Base-by-base conservation (phyloP, 2,797 vertebrate species). In the Phataginus tetradactyla region DNA sequence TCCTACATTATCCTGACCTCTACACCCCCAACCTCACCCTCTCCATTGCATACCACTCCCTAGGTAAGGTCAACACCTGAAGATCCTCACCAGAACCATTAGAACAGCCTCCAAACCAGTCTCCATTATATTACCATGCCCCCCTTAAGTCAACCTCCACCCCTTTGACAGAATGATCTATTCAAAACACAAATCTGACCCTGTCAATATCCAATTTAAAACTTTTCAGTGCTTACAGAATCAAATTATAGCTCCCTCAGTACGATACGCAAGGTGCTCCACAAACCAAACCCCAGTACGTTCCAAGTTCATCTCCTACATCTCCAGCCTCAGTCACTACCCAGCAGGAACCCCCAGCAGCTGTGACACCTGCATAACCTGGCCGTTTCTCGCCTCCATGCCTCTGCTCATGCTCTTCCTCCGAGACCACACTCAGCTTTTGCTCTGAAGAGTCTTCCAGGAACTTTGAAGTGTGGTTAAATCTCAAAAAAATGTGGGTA, bases 111-210 rank as follows among this genome's bases (percentile, higher is more conserved):
- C 42, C 4, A 72, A 66, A 64, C 4, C 2, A 1, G 32, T 72
- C 49, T 72, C 42, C 15, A n/a, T 21, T 77, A 23, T 20, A 61
- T 0, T 37, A 5, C 11, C 15, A 74, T 7, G 20, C 23, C 9
- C 42, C n/a, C 13, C 23, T 66, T 72, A 61, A 53, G 49, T 66
- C 66, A 79, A 32, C 57, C 27, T 63, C 66, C 5, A 72, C 4
- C 6, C 17, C 7, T 68, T 27, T 72, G 34, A 25, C 61, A 71
- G 20, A 68, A 86, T 25, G 29, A 63, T 61, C 49, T 83, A 61
- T 72, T 95, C 25, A 83, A 96, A 66, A 93, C 66, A 59, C 21
- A 92, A 14, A 68, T 20, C 17, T 78, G 64, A 90, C 23, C 42
- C 34, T 8, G 13, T 32, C 42, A 10, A 21, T 53, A 7, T 32